A percentile compares a stretch with the other conserved stretches of the same genome.
These are phyloP conservation scores for Acipenser oxyrinchus DNA, from an alignment of 2,797 vertebrate species.

Conservation along the genomic window DNA sequence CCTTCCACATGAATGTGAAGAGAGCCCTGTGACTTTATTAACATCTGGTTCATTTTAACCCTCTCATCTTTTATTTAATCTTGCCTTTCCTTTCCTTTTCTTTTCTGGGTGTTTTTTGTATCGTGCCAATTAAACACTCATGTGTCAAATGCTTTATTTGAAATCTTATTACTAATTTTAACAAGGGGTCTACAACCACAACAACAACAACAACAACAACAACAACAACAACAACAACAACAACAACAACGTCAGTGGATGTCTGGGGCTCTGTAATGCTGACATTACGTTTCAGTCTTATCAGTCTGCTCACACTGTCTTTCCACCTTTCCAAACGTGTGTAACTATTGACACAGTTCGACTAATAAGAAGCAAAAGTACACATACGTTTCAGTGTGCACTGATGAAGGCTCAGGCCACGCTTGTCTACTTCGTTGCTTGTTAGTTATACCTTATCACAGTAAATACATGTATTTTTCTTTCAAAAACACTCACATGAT, in stretches of 20 bases:
- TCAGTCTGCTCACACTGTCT: no score
- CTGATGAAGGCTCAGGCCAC: no score
- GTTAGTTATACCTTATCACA: no score
- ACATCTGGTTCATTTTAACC: slow-evolving; percentile 63
- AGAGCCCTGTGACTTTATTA: slow-evolving; percentile 39
- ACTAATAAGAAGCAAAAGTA: no score
- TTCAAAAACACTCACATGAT: no score
- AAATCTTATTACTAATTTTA: slow-evolving; percentile 30
- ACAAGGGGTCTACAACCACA: slow-evolving; percentile 33
- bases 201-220: slow-evolving; percentile 45
- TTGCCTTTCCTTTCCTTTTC: slow-evolving; percentile 40
- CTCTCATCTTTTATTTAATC: slow-evolving; percentile 52
- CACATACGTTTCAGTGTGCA: no score
- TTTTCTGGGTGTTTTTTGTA: slow-evolving; percentile 1
- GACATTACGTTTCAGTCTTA: no score
- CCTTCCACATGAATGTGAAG: slow-evolving; percentile 26
- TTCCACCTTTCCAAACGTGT: no score
- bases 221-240: slow-evolving; percentile 47
- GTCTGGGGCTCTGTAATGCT: no score
- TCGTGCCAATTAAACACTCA: slow-evolving; percentile 24
- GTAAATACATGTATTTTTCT: no score
- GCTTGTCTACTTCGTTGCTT: no score
- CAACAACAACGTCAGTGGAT: slow-evolving; percentile 37
- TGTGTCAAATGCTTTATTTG: slow-evolving; percentile 42
- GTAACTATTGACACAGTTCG: no score